A percentile compares a stretch with the other conserved stretches of the same genome.
These are phyloP conservation scores for Gorsachius goisagi DNA, from an alignment of 2,113 vertebrate species.

Conservation along the genomic window DNA sequence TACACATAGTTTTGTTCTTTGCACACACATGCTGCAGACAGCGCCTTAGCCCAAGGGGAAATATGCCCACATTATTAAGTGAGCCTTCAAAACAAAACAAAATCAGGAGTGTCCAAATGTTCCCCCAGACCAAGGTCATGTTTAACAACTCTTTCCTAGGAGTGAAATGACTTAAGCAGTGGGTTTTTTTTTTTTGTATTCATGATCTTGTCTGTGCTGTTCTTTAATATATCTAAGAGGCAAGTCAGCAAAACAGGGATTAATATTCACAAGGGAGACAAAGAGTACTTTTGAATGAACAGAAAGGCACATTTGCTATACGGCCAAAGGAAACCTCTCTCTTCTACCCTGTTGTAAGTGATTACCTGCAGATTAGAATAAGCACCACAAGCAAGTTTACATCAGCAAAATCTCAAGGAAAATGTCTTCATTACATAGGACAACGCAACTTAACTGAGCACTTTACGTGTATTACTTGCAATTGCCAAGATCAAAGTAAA, in stretches of 20 bases:
- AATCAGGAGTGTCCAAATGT: not conserved
- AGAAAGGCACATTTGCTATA: not conserved
- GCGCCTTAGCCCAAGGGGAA: fast-evolving
- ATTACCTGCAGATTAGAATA: not conserved
- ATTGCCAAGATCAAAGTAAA: not conserved
- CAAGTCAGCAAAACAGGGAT: not conserved
- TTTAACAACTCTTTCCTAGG: not conserved
- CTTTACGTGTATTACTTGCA: not conserved
- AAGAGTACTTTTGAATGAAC: not conserved
- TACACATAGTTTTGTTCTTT: not conserved
- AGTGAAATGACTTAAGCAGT: not conserved
- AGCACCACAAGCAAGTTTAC: not conserved
- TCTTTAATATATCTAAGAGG: not conserved
- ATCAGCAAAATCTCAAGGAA: not conserved
- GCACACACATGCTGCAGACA: not conserved
- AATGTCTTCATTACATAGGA: not conserved
- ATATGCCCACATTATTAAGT: fast-evolving
- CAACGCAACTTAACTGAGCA: not conserved
- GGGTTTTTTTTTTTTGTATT: not conserved
- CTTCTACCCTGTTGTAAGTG: not conserved
- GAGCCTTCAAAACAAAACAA: not conserved
- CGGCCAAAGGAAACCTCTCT: not conserved
- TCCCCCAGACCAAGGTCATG: not conserved
- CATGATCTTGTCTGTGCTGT: not conserved
- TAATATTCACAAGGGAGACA: not conserved